Percentiles rank a stretch among this genome's conserved stretches.
Evolutionary conservation across 2,888 invertebrate genomes (phyloP).

Genomic region (Polia nebulosa): DNA sequence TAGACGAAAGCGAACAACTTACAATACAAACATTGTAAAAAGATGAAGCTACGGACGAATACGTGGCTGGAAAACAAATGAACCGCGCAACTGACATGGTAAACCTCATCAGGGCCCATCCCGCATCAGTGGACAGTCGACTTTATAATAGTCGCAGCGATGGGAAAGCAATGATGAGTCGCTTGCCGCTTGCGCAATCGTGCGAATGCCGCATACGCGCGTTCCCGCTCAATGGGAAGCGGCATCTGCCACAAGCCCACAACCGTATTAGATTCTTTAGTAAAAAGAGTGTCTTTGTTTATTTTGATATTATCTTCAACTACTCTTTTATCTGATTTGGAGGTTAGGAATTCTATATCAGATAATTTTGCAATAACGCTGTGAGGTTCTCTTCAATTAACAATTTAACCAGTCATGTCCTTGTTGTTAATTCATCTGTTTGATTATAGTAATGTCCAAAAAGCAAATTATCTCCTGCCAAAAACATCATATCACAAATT

Average conservation of each 20-base stretch:
- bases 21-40: too few relatives aligned
- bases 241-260: slow-evolving; percentile 43
- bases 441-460: slow-evolving; percentile 16
- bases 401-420: slow-evolving; percentile 9
- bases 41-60: background rate
- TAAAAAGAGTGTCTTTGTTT: slow-evolving; percentile 48
- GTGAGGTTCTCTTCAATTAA: background rate
- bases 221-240: slow-evolving; percentile 52
- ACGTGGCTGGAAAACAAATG: background rate
- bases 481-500: slow-evolving; percentile 29
- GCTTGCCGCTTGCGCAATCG: slow-evolving; percentile 63
- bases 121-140: background rate
- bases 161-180: slow-evolving; percentile 67
- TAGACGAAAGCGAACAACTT: too few relatives aligned
- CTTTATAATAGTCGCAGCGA: slow-evolving; percentile 50
- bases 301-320: slow-evolving; percentile 23
- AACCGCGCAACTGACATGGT: background rate
- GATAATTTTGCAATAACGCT: background rate
- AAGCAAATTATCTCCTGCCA: slow-evolving; percentile 27
- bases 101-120: background rate
- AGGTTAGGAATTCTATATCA: slow-evolving; percentile 25
- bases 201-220: slow-evolving; percentile 58
- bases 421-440: background rate
- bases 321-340: slow-evolving; percentile 15
- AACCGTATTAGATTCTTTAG: slow-evolving; percentile 35